Percentiles rank a stretch among this genome's conserved stretches.
phyloP scores from a whole-genome alignment of 2,113 vertebrate species.

The Aleadryas rufinucha region DNA sequence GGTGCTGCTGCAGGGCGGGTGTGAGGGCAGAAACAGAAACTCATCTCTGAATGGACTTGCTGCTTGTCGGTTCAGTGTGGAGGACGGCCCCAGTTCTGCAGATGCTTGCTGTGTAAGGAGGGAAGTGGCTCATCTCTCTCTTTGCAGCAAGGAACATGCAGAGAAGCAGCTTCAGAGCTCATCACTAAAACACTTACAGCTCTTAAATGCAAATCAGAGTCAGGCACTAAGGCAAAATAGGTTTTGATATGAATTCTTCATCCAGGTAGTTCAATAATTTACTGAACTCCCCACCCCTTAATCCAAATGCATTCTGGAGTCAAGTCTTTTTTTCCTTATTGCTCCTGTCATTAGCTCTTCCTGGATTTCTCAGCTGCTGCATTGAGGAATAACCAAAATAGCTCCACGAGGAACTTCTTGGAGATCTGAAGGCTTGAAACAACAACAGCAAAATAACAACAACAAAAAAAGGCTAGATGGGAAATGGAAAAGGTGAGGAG shows the following conservation, averaged over 20 bases:
- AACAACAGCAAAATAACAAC: not conserved
- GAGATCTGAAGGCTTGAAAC: conserved; percentile 6
- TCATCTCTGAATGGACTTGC: not conserved
- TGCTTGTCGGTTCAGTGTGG: rapidly evolving
- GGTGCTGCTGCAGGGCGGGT: rapidly evolving
- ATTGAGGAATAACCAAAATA: not conserved
- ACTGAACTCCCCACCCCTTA: not conserved
- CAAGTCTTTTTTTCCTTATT: not conserved
- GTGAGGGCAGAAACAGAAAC: not conserved
- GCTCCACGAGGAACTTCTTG: not conserved
- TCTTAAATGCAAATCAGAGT: not conserved
- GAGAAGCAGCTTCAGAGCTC: not conserved
- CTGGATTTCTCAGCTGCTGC: not conserved
- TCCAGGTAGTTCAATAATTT: not conserved
- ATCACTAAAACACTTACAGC: not conserved
- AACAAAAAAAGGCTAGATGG: not conserved
- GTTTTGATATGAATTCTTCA: conserved; percentile 7
- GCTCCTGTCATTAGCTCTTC: not conserved
- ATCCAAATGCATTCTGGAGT: not conserved
- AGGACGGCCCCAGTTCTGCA: not conserved
- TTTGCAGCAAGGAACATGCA: not conserved
- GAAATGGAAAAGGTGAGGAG: conserved; percentile 46
- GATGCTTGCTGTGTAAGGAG: not conserved
- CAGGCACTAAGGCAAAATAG: not conserved
- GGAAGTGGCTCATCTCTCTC: not conserved